Conservation (phyloP, 2,888 invertebrate species). For the Boloria selene region DNA sequence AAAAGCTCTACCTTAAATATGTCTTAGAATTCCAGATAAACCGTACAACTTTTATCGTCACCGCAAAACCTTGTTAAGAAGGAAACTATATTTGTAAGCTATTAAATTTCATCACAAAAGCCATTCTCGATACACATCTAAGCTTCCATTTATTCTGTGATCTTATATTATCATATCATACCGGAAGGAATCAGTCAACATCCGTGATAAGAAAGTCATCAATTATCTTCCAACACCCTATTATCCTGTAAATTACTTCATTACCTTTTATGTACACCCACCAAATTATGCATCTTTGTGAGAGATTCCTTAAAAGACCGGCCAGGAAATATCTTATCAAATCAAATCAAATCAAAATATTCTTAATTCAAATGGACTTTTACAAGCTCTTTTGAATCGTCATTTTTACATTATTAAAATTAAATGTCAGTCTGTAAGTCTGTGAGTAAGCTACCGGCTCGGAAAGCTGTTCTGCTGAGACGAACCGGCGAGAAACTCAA, state of each 20-base stretch:
- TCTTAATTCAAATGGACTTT: too few species aligned
- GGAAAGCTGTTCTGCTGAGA: too few species aligned
- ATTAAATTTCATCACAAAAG: not conserved
- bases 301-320: too few species aligned
- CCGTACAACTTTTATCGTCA: not conserved
- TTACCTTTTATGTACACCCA: slow-evolving; percentile 1
- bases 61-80: slow-evolving; percentile 9
- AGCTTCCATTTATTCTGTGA: not conserved
- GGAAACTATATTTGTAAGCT: not conserved
- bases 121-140: too few species aligned
- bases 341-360: too few species aligned
- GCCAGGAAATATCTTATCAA: too few species aligned
- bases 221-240: slow-evolving; percentile 38
- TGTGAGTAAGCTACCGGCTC: too few species aligned
- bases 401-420: too few species aligned
- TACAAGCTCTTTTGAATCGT: too few species aligned
- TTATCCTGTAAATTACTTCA: slow-evolving; percentile 31
- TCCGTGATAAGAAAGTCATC: slow-evolving; percentile 48
- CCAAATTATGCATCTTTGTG: too few species aligned
- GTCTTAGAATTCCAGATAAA: slow-evolving; percentile 7
- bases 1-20: slow-evolving; percentile 12
- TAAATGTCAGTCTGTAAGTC: too few species aligned
- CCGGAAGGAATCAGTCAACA: slow-evolving; percentile 58
- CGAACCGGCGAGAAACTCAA: too few species aligned
- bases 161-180: slow-evolving; percentile 46